These are phyloP conservation scores for Drosophila punjabiensis DNA, from an alignment of 1,140 invertebrate species.

Conservation along the genomic window DNA sequence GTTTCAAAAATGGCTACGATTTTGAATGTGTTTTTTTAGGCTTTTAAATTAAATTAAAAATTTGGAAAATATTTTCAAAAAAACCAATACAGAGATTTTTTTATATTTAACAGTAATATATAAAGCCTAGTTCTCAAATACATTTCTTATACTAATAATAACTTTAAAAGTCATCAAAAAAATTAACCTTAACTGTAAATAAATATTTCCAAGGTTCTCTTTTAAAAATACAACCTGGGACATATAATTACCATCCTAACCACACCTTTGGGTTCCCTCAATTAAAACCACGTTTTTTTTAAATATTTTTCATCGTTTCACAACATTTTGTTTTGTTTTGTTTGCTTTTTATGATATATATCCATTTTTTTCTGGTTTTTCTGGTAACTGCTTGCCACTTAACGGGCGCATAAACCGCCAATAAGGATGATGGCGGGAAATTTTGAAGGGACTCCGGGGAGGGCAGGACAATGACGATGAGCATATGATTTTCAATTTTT, in stretches of 20 bases:
- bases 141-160: too few species aligned
- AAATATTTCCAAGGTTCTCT: neutral
- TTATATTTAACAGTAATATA: too few species aligned
- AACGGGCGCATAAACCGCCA: constrained; percentile 39
- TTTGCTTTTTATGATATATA: neutral
- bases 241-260: neutral
- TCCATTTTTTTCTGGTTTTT: constrained; percentile 1
- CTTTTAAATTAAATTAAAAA: too few species aligned
- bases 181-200: too few species aligned
- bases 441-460: constrained; percentile 3
- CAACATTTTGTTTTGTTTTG: constrained; percentile 12
- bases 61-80: too few species aligned
- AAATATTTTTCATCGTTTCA: constrained; percentile 14
- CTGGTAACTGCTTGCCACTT: constrained; percentile 48
- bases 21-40: neutral
- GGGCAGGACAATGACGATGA: constrained; percentile 31
- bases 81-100: too few species aligned
- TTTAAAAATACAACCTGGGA: too few species aligned
- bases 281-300: constrained; percentile 10
- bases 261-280: constrained; percentile 5
- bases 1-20: neutral
- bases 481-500: constrained; percentile 81
- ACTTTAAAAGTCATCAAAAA: too few species aligned
- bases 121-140: too few species aligned
- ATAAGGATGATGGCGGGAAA: constrained; percentile 30